Percentiles rank a stretch among this genome's conserved stretches.
Conservation (phyloP, 2,888 invertebrate species). For the Habroteleia sp. region DNA sequence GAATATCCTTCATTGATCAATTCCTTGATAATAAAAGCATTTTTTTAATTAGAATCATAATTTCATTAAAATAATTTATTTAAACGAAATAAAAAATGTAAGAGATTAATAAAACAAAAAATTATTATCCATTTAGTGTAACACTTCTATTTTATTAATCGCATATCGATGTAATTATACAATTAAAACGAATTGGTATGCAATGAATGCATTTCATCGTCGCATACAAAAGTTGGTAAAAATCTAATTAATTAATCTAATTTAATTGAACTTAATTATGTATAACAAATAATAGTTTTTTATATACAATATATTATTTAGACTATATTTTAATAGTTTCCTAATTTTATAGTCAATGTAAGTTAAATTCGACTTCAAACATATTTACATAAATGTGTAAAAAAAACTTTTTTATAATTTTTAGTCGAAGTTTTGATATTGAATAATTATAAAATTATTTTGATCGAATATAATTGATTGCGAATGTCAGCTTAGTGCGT, state of each 20-base stretch:
- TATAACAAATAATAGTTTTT: conserved; percentile 16
- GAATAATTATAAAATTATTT: conserved; percentile 28
- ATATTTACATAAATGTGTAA: conserved; percentile 47
- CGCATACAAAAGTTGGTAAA: conserved; percentile 49
- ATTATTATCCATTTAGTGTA: too few relatives aligned
- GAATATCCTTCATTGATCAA: too few relatives aligned
- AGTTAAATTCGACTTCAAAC: conserved; percentile 22
- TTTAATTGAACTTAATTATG: conserved; percentile 41
- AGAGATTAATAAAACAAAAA: too few relatives aligned
- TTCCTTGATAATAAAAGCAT: too few relatives aligned
- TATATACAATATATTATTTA: conserved; percentile 34
- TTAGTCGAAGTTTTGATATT: conserved; percentile 2
- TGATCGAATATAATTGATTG: conserved; percentile 20
- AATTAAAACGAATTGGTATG: conserved; percentile 22
- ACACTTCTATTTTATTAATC: conserved; percentile 44
- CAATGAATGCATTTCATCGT: conserved; percentile 27
- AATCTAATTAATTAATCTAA: conserved; percentile 56
- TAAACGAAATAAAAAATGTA: too few relatives aligned
- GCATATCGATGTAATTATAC: conserved; percentile 19
- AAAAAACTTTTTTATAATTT: conserved; percentile 10
- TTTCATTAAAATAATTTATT: too few relatives aligned
- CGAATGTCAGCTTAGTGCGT: conserved; percentile 8
- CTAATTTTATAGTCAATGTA: conserved; percentile 3
- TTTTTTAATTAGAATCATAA: too few relatives aligned
- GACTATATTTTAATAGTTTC: conserved; percentile 13